These are phyloP conservation scores for Orientallactaga bullata DNA, from an alignment of 2,113 vertebrate genomes.

Conservation along the genomic window DNA sequence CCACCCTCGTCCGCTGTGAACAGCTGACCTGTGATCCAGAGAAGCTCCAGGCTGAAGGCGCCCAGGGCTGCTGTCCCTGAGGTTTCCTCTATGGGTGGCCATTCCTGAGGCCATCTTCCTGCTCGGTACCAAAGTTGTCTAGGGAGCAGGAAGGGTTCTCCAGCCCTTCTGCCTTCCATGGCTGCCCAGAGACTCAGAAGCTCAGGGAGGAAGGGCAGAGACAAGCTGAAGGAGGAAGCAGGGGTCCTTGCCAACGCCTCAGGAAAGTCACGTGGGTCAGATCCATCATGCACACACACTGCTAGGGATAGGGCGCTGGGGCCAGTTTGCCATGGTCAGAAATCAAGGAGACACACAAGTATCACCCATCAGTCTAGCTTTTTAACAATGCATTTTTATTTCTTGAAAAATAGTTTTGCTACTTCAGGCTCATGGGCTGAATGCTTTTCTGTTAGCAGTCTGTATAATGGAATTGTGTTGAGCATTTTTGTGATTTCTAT, in stretches of 20 bases:
- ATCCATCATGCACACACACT: neutral
- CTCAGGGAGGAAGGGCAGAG: neutral
- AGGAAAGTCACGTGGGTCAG: neutral
- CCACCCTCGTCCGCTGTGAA: neutral
- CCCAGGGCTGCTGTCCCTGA: neutral
- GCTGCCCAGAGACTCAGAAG: neutral
- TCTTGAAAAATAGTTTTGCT: neutral
- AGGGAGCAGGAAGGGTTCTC: neutral
- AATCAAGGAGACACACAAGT: slow-evolving; percentile 80
- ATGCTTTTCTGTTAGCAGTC: neutral
- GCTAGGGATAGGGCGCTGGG: slow-evolving; percentile 46
- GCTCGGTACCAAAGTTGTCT: neutral
- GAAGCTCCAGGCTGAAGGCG: neutral
- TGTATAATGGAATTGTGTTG: neutral
- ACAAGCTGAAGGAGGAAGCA: neutral
- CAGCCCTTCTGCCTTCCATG: neutral
- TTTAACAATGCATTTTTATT: too few species aligned
- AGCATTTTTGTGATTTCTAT: neutral
- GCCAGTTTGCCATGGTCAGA: slow-evolving; percentile 77
- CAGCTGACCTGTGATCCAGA: neutral
- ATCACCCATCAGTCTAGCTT: slow-evolving; percentile 43
- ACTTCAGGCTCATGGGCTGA: neutral
- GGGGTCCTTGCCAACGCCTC: neutral
- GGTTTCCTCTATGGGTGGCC: neutral
- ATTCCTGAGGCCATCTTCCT: neutral